Evolutionary conservation across 2,888 invertebrate species (phyloP).

Genomic region (Marronus borbonicus): DNA sequence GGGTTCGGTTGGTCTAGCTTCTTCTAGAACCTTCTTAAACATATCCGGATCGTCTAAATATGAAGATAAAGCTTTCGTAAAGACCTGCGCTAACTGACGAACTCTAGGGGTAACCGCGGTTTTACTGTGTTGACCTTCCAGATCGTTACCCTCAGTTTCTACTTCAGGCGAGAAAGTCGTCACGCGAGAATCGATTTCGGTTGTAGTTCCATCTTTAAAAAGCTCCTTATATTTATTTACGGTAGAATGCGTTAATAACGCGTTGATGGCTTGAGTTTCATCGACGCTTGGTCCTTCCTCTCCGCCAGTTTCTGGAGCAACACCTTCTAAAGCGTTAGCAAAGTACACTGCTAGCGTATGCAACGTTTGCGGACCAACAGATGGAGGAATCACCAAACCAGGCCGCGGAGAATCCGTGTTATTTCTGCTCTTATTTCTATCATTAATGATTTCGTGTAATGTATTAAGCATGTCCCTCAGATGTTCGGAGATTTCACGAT

Average conservation of each 20-base stretch:
- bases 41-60: conserved; percentile 88
- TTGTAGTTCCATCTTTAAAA: conserved; percentile 51
- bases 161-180: conserved; percentile 51
- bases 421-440: conserved; percentile 70
- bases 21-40: conserved; percentile 83
- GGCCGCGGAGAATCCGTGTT: conserved; percentile 72
- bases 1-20: conserved; percentile 86
- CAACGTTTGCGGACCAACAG: conserved; percentile 83
- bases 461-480: conserved; percentile 81
- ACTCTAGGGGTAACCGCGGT: conserved; percentile 78
- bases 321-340: conserved; percentile 79
- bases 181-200: conserved; percentile 58
- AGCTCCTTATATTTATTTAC: conserved; percentile 55
- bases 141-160: conserved; percentile 67
- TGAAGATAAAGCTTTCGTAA: conserved; percentile 86
- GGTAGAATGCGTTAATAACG: conserved; percentile 55
- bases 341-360: conserved; percentile 87
- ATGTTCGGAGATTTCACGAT: conserved; percentile 62
- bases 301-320: conserved; percentile 67
- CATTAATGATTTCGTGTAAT: conserved; percentile 75
- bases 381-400: conserved; percentile 81
- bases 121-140: conserved; percentile 77
- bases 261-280: conserved; percentile 51
- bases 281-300: conserved; percentile 45
- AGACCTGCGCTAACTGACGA: conserved; percentile 86